phyloP scores from a whole-genome alignment of 2,888 invertebrate species.

The Timema cristinae region DNA sequence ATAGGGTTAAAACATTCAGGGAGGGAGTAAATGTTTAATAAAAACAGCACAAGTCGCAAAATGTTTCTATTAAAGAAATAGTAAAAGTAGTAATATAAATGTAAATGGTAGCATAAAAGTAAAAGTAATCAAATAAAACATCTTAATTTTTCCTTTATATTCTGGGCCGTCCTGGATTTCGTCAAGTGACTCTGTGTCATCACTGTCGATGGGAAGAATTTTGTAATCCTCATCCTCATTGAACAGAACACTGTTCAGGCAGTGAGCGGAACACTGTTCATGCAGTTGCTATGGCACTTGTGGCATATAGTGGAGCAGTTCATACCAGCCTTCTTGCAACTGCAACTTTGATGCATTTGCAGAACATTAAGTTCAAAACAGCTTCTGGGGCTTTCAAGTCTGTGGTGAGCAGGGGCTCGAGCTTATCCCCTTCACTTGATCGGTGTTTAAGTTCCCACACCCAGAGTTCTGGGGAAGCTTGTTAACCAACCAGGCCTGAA shows the following conservation, averaged over 20 bases:
- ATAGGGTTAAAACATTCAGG: not conserved
- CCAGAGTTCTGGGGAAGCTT: slow-evolving; percentile 1
- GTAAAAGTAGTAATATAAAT: not conserved
- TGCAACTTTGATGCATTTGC: not conserved
- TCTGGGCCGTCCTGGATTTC: not conserved
- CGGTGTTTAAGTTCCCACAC: too few species aligned
- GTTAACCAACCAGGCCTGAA: slow-evolving; percentile 8
- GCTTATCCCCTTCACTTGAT: not conserved
- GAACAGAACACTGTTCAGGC: too few species aligned
- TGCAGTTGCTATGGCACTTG: slow-evolving; percentile 1
- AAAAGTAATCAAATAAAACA: not conserved
- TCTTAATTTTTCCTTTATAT: slow-evolving; percentile 3
- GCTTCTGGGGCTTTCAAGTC: slow-evolving; percentile 4
- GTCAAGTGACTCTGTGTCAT: slow-evolving; percentile 6
- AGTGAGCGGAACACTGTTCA: not conserved
- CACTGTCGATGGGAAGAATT: not conserved
- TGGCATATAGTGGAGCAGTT: slow-evolving; percentile 4
- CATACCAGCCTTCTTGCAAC: slow-evolving; percentile 10
- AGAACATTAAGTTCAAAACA: slow-evolving; percentile 5
- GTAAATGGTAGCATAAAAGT: not conserved
- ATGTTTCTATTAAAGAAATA: slow-evolving; percentile 8
- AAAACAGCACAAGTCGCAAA: too few species aligned
- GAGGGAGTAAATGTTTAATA: too few species aligned
- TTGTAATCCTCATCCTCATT: not conserved
- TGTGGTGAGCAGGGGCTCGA: not conserved